A percentile compares a stretch with the other conserved stretches of the same genome.
Evolutionary conservation across 1,140 invertebrate species (phyloP).

Genomic region (Sarcophaga bullata): DNA sequence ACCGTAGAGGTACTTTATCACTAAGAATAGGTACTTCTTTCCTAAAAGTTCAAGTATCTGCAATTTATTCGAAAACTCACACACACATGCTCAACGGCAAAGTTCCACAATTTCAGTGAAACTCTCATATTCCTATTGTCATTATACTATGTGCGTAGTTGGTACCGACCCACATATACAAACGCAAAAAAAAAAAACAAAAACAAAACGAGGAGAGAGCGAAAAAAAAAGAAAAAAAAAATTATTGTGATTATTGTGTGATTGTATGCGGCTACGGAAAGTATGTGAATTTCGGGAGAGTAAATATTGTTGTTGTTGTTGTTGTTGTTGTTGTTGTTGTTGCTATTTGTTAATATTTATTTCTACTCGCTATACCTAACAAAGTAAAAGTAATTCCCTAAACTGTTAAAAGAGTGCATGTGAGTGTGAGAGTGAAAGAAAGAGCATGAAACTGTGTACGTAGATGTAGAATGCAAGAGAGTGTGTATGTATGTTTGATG

Average conservation of each 20-base stretch:
- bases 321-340: neutral
- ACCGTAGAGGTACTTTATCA: too few relatives aligned
- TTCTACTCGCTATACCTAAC: neutral
- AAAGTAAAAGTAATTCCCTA: neutral
- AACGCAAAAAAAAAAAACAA: constrained; percentile 2
- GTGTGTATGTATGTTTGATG: neutral
- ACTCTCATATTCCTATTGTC: too few relatives aligned
- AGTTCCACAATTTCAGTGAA: too few relatives aligned
- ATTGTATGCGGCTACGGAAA: constrained; percentile 29
- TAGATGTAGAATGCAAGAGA: neutral
- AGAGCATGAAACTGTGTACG: neutral
- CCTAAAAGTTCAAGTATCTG: too few relatives aligned
- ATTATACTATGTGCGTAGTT: neutral
- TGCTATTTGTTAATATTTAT: neutral
- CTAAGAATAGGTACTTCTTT: too few relatives aligned
- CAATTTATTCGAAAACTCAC: too few relatives aligned
- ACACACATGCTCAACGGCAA: too few relatives aligned
- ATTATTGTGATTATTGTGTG: constrained; percentile 16
- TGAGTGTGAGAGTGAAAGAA: neutral
- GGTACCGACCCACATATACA: constrained; percentile 33
- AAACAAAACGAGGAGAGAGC: neutral
- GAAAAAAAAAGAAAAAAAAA: neutral
- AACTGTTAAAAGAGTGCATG: neutral
- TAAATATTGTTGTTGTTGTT: neutral
- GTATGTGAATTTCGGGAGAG: constrained; percentile 15